A percentile compares a stretch with the other conserved stretches of the same genome.
These are phyloP conservation scores for Fistularia tabacaria DNA, from an alignment of 2,797 vertebrate species.

Conservation along the genomic window DNA sequence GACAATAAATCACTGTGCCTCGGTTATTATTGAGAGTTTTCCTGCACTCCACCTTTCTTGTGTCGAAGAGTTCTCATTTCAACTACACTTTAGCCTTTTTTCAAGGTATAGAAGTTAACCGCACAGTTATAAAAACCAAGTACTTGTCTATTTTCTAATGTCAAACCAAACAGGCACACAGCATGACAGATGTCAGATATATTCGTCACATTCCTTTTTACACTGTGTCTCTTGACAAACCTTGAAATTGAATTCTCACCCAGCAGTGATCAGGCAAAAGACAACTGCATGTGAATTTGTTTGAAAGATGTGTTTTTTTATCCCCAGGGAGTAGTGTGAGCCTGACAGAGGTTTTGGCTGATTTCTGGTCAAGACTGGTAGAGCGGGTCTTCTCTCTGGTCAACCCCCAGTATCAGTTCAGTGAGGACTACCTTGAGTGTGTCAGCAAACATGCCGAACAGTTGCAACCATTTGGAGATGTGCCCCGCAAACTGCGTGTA, in stretches of 20 bases:
- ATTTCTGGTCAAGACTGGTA: constrained; percentile 86
- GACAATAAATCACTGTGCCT: no score
- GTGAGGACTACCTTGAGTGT: constrained; percentile 86
- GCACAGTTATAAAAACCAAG: no score
- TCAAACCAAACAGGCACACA: background rate
- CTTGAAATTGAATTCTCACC: background rate
- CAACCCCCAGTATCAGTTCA: constrained; percentile 87
- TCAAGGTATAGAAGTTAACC: no score
- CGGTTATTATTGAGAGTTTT: no score
- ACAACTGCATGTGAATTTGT: background rate
- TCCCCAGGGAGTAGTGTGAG: constrained; percentile 75
- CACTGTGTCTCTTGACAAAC: constrained; percentile 7
- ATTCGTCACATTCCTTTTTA: background rate
- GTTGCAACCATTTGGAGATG: constrained; percentile 86
- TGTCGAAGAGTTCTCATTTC: no score
- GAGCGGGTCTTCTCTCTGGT: constrained; percentile 86
- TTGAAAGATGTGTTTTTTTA: background rate
- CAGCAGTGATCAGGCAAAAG: no score
- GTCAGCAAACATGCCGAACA: constrained; percentile 83
- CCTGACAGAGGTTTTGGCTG: constrained; percentile 81
- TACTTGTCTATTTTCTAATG: no score
- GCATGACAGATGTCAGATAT: background rate
- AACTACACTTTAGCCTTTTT: no score
- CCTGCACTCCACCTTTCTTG: no score
- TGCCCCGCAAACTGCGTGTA: constrained; percentile 80